Base-by-base conservation (phyloP, 2,888 invertebrate genomes). In the Orthosia cruda region DNA sequence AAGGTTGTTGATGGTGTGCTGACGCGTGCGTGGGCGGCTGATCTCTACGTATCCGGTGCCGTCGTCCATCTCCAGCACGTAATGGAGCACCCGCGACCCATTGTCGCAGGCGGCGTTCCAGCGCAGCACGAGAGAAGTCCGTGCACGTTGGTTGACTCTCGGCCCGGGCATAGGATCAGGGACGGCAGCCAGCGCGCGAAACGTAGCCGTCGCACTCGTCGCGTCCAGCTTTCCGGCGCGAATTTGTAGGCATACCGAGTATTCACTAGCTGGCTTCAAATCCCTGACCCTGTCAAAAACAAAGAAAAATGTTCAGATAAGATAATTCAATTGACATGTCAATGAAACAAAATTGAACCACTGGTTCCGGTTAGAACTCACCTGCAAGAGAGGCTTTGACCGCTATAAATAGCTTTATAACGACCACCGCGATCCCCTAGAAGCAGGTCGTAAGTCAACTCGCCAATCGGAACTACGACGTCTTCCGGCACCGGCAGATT, bases 231-330 rank as follows among this genome's bases (percentile, higher is more conserved):
- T 98, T 84, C 98, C 98, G 81, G 98, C 94, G 89, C 98, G 97
- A 87, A 98, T 98, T 94, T 98, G 98, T 84, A 98, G 96, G 89
- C 98, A 98, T 86, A 99, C 98, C 77, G 98, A 97, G 95, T 99
- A 99, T 92, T 98, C 98, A 92, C 98, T 98, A n/a, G 98, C 98
- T 18, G 99, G 99, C 92, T 98, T 97, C 89, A 99, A 96, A 94
- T 99, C 98, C 93, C 98, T 98, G 81, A 99, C 98, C 88, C 97
- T 97, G 91, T 4, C 5, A 50, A 69, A 9, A 45, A 52, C 3
- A 69, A 67, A 65, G 32, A 54, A 55, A 71, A 58, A 50, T 12
- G 5, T 40, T 62, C n/a, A 65, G 23, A 32, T 40, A 1, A 47
- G 32, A 7, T 20, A 2, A 26, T 16, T 20, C 12, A 20, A 47